phyloP scores from a whole-genome alignment of 2,113 vertebrate species.

The Cryptomyrus ogoouensis region DNA sequence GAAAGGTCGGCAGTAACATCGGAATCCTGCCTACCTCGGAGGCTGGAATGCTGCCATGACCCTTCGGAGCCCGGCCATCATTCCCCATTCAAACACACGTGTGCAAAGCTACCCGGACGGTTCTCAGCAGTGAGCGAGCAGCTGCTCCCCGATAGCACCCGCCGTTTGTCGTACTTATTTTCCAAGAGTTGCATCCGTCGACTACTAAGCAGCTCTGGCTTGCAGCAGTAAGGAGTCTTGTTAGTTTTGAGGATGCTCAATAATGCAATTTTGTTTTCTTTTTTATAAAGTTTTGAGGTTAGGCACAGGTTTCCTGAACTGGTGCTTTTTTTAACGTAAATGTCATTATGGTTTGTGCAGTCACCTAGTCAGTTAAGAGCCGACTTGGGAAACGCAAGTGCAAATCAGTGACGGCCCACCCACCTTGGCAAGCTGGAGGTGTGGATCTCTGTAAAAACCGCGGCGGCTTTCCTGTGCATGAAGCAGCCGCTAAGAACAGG shows the following conservation, averaged over 20 bases:
- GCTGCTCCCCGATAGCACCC: neutral
- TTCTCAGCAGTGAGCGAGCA: neutral
- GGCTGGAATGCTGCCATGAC: neutral
- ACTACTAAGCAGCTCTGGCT: neutral
- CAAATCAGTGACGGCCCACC: neutral
- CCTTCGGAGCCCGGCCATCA: slow-evolving; percentile 5
- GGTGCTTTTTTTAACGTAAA: neutral
- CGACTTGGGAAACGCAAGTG: neutral
- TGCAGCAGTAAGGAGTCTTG: neutral
- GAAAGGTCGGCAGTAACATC: neutral
- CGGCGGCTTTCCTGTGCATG: neutral
- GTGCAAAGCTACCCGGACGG: neutral
- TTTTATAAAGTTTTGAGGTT: neutral
- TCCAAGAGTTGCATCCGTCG: neutral
- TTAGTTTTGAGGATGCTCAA: neutral
- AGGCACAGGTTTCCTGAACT: neutral
- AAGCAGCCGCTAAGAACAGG: neutral
- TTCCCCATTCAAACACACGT: slow-evolving; percentile 23
- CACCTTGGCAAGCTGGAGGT: neutral
- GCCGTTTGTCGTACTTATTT: neutral
- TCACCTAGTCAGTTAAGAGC: neutral
- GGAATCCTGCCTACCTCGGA: neutral
- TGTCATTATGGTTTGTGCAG: neutral
- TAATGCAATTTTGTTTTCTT: neutral
- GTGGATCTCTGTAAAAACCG: neutral